These are phyloP conservation scores for Phytoseiulus persimilis DNA, from an alignment of 2,888 invertebrate genomes.

Conservation along the genomic window DNA sequence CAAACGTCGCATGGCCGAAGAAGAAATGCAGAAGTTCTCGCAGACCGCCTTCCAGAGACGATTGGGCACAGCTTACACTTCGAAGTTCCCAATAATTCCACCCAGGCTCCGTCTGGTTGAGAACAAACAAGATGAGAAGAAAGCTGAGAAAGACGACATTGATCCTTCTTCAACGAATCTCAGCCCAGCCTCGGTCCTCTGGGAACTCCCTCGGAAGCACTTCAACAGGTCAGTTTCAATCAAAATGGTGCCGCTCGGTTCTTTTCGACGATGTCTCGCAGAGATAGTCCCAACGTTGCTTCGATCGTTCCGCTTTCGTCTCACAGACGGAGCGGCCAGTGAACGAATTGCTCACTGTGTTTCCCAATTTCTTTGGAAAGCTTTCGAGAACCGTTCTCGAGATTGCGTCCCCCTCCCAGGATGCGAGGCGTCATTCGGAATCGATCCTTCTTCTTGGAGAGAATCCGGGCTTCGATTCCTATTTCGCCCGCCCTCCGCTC, in stretches of 20 bases:
- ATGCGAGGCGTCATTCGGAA: no score
- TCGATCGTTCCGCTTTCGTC: no score
- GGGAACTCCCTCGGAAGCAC: conserved; percentile 29
- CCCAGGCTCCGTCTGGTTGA: conserved; percentile 17
- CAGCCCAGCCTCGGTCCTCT: conserved; percentile 33
- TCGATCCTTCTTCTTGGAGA: no score
- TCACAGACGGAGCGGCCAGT: no score
- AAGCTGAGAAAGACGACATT: conserved; percentile 21
- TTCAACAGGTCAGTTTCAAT: conserved; percentile 15
- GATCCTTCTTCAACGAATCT: conserved; percentile 27
- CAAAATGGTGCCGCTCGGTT: background rate
- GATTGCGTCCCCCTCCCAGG: no score
- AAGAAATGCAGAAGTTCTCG: conserved; percentile 36
- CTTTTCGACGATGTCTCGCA: background rate
- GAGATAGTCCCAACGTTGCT: no score
- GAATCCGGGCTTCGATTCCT: no score
- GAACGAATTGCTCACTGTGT: no score
- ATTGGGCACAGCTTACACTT: conserved; percentile 22
- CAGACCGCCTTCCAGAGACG: conserved; percentile 30
- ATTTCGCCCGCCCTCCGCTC: no score
- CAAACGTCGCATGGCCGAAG: conserved; percentile 38
- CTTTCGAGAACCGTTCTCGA: no score
- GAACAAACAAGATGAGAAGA: background rate
- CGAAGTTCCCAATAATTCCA: conserved; percentile 24
- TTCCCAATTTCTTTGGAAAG: no score